Conservation (phyloP, 2,797 vertebrate genomes). For the Notolepis coatsorum region DNA sequence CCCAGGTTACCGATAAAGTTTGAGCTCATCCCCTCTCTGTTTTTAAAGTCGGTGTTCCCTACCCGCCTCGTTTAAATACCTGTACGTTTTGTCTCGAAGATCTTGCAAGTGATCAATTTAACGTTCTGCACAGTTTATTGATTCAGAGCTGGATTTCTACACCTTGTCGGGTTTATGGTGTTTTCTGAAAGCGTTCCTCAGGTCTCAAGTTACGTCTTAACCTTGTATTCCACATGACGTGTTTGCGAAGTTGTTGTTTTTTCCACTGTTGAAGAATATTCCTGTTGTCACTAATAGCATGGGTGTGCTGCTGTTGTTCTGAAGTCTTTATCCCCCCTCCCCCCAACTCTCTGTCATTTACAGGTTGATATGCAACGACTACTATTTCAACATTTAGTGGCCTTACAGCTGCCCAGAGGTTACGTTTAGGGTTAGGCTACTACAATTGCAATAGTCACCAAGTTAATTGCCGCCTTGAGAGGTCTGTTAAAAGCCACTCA, state of each 20-base stretch:
- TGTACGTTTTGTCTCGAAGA: constrained; percentile 57
- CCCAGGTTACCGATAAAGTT: constrained; percentile 87
- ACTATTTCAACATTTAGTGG: constrained; percentile 65
- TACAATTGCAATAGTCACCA: too few species aligned
- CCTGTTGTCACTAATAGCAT: constrained; percentile 52
- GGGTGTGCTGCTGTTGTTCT: constrained; percentile 52
- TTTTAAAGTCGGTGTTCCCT: constrained; percentile 52
- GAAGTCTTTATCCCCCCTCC: constrained; percentile 32
- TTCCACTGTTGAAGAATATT: constrained; percentile 41
- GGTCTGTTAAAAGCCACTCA: too few species aligned
- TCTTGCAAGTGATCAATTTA: constrained; percentile 75
- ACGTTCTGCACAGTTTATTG: constrained; percentile 26
- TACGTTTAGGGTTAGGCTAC: constrained; percentile 59
- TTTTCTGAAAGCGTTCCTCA: constrained; percentile 71
- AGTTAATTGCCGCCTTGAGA: too few species aligned
- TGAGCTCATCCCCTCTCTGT: constrained; percentile 67
- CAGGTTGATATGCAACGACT: constrained; percentile 58
- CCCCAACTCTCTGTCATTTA: constrained; percentile 55
- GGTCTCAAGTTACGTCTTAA: constrained; percentile 68
- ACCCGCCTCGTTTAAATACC: constrained; percentile 49
- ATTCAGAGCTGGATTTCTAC: constrained; percentile 50
- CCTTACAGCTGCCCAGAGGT: constrained; percentile 67
- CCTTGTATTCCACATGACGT: constrained; percentile 62
- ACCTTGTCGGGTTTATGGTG: constrained; percentile 47
- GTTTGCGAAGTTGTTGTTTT: constrained; percentile 50